Evolutionary conservation across 2,797 vertebrate species (phyloP), one percentile per base, ranked within the genome.

Genomic region (Spea hammondii): DNA sequence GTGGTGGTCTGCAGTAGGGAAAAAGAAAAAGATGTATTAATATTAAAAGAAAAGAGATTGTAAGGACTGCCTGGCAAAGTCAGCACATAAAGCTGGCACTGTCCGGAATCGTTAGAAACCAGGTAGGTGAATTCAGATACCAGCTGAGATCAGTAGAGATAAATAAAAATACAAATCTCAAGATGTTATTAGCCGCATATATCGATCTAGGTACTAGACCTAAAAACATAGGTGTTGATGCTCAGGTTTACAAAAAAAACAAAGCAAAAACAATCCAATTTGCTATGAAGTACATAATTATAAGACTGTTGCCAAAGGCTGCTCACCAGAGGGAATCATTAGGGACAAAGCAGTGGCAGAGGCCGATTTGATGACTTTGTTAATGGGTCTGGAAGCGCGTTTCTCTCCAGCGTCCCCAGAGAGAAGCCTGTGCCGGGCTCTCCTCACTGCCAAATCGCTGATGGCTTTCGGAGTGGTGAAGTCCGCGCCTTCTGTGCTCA

Each of bases 361-460:
- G 51, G 97, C 97, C 0, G 97, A 99, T 90, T 98, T 99, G 92
- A 98, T 98, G 89, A 99, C 96, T 92, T 99, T 99, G 92, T 93
- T 96, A 86, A 96, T 89, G 45, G 96, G 95, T 53, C 94, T 91
- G 53, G 95, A 87, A 0, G 90, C 72, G 67, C 93, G 95, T 86
- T 97, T 98, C 84, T 99, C 96, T 74, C 87, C 79, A 2, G 92
- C 91, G 83, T 99, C 97, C 60, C 96, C 97, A 0, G 96, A 98
- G 67, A 99, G 93, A 80, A 98, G 92, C 73, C 96, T 92, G 80
- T 99, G 97, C n/a, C 96, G 96, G 78, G 96, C 97, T 55, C 97
- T 88, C 75, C 97, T 95, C 14, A 94, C 95, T 3, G 96, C 97
- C 86, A 99, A 91, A 89, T 99, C 97, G 68, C 96, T 98, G 89